These are phyloP conservation scores for Xiphorhynchus erythropygius DNA, from an alignment of 2,797 vertebrate genomes.

Conservation along the genomic window DNA sequence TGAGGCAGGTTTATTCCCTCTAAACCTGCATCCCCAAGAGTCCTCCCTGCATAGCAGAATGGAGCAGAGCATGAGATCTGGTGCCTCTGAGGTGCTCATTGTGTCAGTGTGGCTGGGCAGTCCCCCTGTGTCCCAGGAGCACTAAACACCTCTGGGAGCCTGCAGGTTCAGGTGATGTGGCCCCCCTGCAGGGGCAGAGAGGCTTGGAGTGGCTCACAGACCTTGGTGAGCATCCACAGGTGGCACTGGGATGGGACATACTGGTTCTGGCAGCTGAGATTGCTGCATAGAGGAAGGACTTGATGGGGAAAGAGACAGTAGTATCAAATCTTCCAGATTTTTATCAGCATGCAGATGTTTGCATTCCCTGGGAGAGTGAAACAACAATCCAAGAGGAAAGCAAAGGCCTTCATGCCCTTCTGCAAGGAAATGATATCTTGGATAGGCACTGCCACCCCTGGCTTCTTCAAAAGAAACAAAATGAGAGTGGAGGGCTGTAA, in stretches of 20 bases:
- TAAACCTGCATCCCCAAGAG: background rate
- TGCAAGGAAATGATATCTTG: background rate
- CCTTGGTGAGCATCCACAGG: fast-evolving
- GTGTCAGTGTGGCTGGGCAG: fast-evolving
- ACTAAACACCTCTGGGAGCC: background rate
- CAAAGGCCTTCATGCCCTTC: background rate
- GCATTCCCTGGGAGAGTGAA: fast-evolving
- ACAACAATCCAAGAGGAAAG: background rate
- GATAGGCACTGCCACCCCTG: background rate
- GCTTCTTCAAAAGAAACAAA: background rate
- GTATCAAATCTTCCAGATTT: background rate
- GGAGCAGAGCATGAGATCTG: fast-evolving
- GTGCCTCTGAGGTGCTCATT: fast-evolving
- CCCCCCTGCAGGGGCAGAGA: too few species aligned
- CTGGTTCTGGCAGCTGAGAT: background rate
- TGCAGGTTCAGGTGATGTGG: fast-evolving
- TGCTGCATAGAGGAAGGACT: background rate
- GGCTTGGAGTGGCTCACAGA: background rate
- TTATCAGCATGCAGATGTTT: background rate
- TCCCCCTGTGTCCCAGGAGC: fast-evolving
- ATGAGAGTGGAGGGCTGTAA: background rate
- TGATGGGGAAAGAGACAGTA: too few species aligned
- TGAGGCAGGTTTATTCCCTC: background rate
- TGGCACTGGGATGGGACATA: fast-evolving
- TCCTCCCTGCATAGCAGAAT: background rate